Evolutionary conservation across 2,888 invertebrate genomes (phyloP).

Genomic region (Calameuta idolon): DNA sequence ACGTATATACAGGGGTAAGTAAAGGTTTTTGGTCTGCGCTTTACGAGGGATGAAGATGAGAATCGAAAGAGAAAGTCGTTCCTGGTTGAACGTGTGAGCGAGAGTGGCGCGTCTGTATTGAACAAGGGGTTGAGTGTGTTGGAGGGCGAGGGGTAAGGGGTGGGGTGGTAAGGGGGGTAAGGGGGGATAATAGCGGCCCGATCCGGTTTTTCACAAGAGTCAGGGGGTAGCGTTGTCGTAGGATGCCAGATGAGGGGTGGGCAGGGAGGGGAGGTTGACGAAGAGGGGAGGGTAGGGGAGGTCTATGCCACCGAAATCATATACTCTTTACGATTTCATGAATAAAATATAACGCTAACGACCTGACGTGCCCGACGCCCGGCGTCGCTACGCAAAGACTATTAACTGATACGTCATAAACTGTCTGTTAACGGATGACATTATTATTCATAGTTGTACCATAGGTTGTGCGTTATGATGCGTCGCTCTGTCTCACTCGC

Average conservation of each 20-base stretch:
- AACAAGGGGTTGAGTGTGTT: not conserved
- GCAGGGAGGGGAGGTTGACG: too few relatives aligned
- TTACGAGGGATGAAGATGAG: not conserved
- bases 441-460: conserved; percentile 40
- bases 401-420: conserved; percentile 53
- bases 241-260: not conserved
- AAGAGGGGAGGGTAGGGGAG: too few relatives aligned
- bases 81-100: not conserved
- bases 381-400: conserved; percentile 37
- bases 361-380: conserved; percentile 27
- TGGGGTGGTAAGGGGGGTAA: too few relatives aligned
- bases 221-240: not conserved
- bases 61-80: not conserved
- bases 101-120: not conserved
- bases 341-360: conserved; percentile 42
- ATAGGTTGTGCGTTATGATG: not conserved
- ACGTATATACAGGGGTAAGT: not conserved
- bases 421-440: conserved; percentile 43
- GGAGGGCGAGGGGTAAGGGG: not conserved
- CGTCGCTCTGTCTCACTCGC: not conserved
- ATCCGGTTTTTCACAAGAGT: not conserved
- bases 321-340: conserved; percentile 35
- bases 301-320: not conserved
- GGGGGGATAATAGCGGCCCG: not conserved
- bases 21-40: not conserved